Base-by-base conservation (phyloP, 2,113 vertebrate species). In the Arenaria interpres region DNA sequence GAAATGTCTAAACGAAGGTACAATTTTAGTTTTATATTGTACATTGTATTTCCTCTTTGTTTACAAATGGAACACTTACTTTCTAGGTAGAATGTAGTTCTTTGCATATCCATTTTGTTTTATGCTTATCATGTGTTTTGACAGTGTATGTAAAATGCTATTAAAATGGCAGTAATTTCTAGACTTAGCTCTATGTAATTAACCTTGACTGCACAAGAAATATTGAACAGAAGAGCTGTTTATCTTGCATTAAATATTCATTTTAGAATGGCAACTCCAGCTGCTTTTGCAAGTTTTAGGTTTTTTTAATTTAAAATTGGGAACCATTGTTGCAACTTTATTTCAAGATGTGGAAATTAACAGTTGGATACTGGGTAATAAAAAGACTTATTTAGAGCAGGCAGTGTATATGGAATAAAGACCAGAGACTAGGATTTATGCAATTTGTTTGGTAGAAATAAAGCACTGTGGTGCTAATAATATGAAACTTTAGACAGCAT, bases 161-260 rank as follows among this genome's bases (percentile, higher is more conserved):
- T 95, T 97, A 90, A 98, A 96, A 87, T 84, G 48, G 45, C 69
- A 80, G 85, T 92, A 93, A 85, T 94, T 93, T 97, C 93, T 93
- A 67, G 69, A 32, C 84, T 97, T 97, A 96, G 78, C 97, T 96
- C 57, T 63, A 5, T 95, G 22, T 96, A 95, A 94, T 96, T 97
- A 97, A 86, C 76, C 33, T 94, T 94, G 80, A 94, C 84, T 97
- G 78, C 68, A 86, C 24, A 87, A 83, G 46, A 95, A 28, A 85
- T 93, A 68, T n/a, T 80, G 13, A 93, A 76, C 18, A 51, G 50
- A 91, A 85, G 43, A 96, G 48, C 54, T 79, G 20, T 96, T 97
- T 97, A 71, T 96, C 63, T 97, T 85, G 43, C 71, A 83, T 91
- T 93, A 93, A 89, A 62, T 32, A 63, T 15, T 96, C 13, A 60